These are phyloP conservation scores for Macaca nemestrina DNA, from an alignment of 2,113 vertebrate species.

Conservation along the genomic window DNA sequence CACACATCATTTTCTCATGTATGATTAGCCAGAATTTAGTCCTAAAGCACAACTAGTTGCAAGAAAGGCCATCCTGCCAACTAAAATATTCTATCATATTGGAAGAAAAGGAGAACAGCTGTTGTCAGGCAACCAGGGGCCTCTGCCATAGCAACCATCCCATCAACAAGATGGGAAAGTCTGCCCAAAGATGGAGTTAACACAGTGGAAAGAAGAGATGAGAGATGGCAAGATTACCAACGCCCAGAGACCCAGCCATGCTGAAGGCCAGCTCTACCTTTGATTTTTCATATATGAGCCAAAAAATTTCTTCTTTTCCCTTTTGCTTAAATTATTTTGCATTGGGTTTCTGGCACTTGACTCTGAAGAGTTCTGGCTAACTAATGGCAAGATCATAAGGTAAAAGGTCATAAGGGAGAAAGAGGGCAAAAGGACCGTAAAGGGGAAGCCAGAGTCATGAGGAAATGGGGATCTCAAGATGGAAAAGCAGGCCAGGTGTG, in stretches of 20 bases:
- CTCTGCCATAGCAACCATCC: neutral
- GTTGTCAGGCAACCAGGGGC: neutral
- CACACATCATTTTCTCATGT: neutral
- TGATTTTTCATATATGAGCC: neutral
- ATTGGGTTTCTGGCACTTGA: slow-evolving; percentile 2
- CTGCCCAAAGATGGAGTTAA: neutral
- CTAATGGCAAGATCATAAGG: neutral
- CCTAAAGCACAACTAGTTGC: neutral
- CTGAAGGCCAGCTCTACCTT: neutral
- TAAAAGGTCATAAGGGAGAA: neutral
- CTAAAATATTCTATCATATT: neutral
- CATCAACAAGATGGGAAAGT: neutral
- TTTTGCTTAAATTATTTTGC: neutral
- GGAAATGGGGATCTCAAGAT: neutral
- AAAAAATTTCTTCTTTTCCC: neutral
- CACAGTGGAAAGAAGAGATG: neutral
- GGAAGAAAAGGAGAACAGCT: neutral
- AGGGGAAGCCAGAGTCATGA: neutral
- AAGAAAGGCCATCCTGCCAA: neutral
- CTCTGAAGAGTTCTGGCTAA: neutral
- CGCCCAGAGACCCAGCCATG: neutral
- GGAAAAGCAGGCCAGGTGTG: neutral
- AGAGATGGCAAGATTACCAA: neutral
- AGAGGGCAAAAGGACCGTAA: neutral
- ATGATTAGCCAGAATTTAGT: neutral